These are phyloP conservation scores for Heteromormyrus szaboi DNA, from an alignment of 2,797 vertebrate species.

Conservation along the genomic window DNA sequence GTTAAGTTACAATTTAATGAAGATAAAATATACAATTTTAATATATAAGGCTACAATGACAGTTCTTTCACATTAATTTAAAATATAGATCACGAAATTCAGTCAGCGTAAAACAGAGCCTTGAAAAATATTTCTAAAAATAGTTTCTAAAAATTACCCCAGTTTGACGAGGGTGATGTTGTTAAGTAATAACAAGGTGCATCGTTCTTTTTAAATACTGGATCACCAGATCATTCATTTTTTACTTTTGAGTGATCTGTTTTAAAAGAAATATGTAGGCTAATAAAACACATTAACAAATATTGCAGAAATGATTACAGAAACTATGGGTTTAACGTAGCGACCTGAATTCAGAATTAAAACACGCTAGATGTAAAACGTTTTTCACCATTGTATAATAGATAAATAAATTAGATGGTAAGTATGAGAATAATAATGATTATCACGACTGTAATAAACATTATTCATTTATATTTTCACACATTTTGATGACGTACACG, in stretches of 20 bases:
- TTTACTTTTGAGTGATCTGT: neutral
- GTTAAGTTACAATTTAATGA: slow-evolving; percentile 1
- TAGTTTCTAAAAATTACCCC: neutral
- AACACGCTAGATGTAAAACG: neutral
- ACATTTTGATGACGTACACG: neutral
- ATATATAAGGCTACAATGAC: neutral
- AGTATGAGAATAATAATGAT: neutral
- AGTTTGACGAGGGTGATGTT: neutral
- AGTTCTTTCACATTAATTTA: neutral
- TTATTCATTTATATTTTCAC: neutral
- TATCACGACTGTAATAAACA: neutral
- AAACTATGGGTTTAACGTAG: neutral
- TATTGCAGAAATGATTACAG: neutral
- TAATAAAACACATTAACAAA: neutral
- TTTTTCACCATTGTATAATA: neutral
- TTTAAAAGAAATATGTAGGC: neutral
- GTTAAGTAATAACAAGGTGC: neutral
- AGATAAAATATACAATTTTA: neutral
- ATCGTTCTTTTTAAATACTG: neutral
- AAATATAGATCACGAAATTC: neutral
- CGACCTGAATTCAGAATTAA: neutral
- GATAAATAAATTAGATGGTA: neutral
- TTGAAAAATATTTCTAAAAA: neutral
- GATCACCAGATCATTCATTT: neutral
- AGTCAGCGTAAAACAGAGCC: neutral